These are phyloP conservation scores for Microcebus lehilahytsara DNA, from an alignment of 2,113 vertebrate species.

Conservation along the genomic window DNA sequence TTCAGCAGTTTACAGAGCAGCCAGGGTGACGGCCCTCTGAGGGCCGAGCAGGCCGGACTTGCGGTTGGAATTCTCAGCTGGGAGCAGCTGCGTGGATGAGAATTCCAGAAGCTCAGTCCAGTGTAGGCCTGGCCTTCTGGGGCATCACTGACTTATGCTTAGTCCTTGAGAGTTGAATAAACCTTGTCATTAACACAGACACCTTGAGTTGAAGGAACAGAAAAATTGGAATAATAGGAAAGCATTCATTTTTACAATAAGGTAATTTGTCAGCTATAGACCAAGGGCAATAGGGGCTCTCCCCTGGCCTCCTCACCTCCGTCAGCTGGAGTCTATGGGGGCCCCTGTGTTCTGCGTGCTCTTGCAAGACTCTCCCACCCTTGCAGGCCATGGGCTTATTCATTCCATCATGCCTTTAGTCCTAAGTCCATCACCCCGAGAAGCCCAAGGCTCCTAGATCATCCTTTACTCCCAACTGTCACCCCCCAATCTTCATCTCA, in stretches of 20 bases:
- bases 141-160: neutral
- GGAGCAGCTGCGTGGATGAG: neutral
- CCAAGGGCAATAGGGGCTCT: accelerated
- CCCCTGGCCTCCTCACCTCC: neutral
- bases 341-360: neutral
- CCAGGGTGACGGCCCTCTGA: conserved; percentile 78
- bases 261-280: neutral
- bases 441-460: neutral
- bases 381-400: neutral
- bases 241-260: neutral
- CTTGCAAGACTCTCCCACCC: accelerated
- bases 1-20: conserved; percentile 91
- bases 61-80: conserved; percentile 70
- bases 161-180: neutral
- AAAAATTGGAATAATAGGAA: neutral
- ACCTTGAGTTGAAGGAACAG: neutral
- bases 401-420: neutral
- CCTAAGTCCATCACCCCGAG: neutral
- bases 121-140: neutral
- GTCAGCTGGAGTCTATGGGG: neutral
- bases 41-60: conserved; percentile 84
- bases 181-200: neutral
- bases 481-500: neutral
- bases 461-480: neutral
- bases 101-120: neutral